Base-by-base conservation (phyloP, 2,888 invertebrate species). In the Geophilus truncorum region DNA sequence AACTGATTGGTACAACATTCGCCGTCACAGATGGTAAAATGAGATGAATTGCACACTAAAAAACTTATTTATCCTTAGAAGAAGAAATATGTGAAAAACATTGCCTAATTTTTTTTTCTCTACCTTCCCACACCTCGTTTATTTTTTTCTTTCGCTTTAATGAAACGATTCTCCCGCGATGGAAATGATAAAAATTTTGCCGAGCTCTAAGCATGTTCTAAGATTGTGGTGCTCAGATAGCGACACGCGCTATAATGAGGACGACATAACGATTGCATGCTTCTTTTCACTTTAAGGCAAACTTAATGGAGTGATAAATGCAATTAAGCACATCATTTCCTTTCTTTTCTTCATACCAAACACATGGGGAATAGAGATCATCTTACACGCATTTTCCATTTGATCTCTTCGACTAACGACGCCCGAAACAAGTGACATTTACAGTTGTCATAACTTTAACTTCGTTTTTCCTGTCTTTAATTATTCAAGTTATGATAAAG, bases 231-330 rank as follows among this genome's bases (percentile, higher is more conserved):
- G 23, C 62, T 25, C 62, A 62, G 62, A 62, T 62, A 62, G 23
- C 28, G 62, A 62, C 62, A 62, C 62, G 62, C 25, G 9, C 62
- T 62, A 45, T 45, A 62, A 62, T 62, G 62, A 62, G 62, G 62
- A 62, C 62, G 23, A 23, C 62, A 62, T 62, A 62, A 62, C 62
- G 62, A 62, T 62, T 62, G 62, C 62, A 62, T 62, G 62, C 62
- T 62, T 62, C 62, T 62, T 62, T 62, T 62, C 62, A 62, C 62
- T 62, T 62, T 62, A 62, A 62, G 62, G 62, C 62, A 62, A 62
- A 62, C 62, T 62, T 62, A 62, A 62, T 62, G 62, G 62, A 62
- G 62, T 62, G 62, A 62, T 62, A 62, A 62, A 62, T 62, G 62
- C 62, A 62, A 62, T 62, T 62, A 62, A 62, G 25, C 62, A 62